phyloP scores from a whole-genome alignment of 2,888 invertebrate genomes.

The Parnassius smintheus region DNA sequence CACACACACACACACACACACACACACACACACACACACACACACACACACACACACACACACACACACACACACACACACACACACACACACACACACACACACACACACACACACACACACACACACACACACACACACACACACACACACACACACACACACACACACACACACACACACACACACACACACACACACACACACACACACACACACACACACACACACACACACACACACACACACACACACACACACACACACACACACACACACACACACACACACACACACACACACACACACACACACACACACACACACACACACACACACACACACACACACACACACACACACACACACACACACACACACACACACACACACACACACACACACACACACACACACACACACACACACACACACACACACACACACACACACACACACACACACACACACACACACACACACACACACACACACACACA shows the following conservation, averaged over 20 bases:
- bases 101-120: conserved; percentile 6
- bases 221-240: conserved; percentile 6
- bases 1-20: conserved; percentile 6
- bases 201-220: conserved; percentile 6
- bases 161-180: conserved; percentile 6
- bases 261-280: conserved; percentile 3
- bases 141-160: conserved; percentile 6
- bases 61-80: conserved; percentile 6
- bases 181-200: conserved; percentile 6
- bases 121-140: conserved; percentile 6
- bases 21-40: conserved; percentile 6
- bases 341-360: conserved; percentile 6
- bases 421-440: conserved; percentile 4
- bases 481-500: conserved; percentile 6
- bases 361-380: conserved; percentile 6
- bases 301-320: conserved; percentile 5
- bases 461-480: conserved; percentile 6
- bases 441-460: conserved; percentile 6
- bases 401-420: conserved; percentile 5
- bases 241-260: conserved; percentile 6
- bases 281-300: conserved; percentile 5
- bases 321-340: conserved; percentile 5
- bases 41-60: conserved; percentile 6
- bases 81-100: conserved; percentile 6
- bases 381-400: conserved; percentile 6